Base-by-base conservation (phyloP, 2,797 vertebrate genomes). In the Sarcophilus harrisii region DNA sequence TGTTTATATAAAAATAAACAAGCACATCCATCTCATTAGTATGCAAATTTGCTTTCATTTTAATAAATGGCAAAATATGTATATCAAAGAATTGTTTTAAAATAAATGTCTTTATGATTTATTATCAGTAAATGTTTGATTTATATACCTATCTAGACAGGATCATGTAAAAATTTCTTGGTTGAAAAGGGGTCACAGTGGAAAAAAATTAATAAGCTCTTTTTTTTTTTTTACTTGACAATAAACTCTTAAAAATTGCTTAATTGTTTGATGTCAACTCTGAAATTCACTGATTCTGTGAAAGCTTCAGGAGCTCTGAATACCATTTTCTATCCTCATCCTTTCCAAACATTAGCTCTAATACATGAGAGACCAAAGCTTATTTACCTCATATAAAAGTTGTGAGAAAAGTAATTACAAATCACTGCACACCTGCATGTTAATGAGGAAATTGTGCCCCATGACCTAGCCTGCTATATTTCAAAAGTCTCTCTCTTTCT, bases 321-420 rank as follows among this genome's bases (percentile, higher is more conserved):
- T 58, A 73, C 60, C 62, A 58, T 89, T 90, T 27, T 4, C 24
- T 32, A 32, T 52, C 66, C 96, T 97, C 66, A 30, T 38, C 73
- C 12, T 94, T 29, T 92, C 55, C 27, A 2, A 58, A 52, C 73
- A 24, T 95, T 49, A 32, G 54, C 57, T 45, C 32, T 93, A 90
- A 90, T 3, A 92, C 54, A 49, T 90, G 24, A 93, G 45, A 5
- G 13, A 90, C 0, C 28, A 94, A 94, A 57, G 1, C 66, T 12
- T 55, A 5, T 28, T 89, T n/a, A 13, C 57, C 49, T 92, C 4
- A 87, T 27, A 24, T 45, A 27, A 9, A 27, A 45, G 24, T 24
- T 49, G 0, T n/a, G 57, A 91, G 45, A 91, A 58, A 62, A 2
- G 6, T 12, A 57, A 59, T 96, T 14, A 16, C 32, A 91, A 89